phyloP scores from a whole-genome alignment of 2,797 vertebrate genomes.

The Morelia viridis region DNA sequence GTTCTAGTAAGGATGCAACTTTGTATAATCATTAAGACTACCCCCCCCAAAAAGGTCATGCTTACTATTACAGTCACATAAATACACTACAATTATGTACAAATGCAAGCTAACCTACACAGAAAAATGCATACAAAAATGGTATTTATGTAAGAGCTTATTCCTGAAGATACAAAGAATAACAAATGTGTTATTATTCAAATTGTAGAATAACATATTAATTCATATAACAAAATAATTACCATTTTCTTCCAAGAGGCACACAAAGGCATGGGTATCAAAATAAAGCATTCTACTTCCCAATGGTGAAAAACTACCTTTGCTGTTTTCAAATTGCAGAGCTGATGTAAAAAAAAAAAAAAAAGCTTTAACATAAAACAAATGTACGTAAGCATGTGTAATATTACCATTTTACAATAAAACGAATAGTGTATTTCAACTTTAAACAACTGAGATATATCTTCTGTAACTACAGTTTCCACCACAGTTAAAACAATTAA shows the following conservation, averaged over 20 bases:
- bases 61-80: background rate
- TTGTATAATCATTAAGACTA: background rate
- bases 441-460: background rate
- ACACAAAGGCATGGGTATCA: slow-evolving; percentile 90
- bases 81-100: background rate
- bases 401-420: background rate
- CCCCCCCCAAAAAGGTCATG: background rate
- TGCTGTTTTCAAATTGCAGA: slow-evolving; percentile 72
- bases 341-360: slow-evolving; percentile 53
- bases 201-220: background rate
- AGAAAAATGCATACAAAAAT: background rate
- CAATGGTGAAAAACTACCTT: slow-evolving; percentile 66
- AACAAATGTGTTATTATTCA: background rate
- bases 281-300: slow-evolving; percentile 82
- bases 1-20: background rate
- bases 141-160: background rate
- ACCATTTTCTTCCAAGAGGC: slow-evolving; percentile 89
- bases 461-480: background rate
- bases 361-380: background rate
- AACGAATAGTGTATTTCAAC: background rate
- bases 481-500: background rate
- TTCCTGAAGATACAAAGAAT: background rate
- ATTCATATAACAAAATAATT: slow-evolving; percentile 39
- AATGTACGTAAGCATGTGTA: background rate
- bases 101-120: background rate